Evolutionary conservation across 2,888 invertebrate genomes (phyloP).

Genomic region (Ophion slaviceki): DNA sequence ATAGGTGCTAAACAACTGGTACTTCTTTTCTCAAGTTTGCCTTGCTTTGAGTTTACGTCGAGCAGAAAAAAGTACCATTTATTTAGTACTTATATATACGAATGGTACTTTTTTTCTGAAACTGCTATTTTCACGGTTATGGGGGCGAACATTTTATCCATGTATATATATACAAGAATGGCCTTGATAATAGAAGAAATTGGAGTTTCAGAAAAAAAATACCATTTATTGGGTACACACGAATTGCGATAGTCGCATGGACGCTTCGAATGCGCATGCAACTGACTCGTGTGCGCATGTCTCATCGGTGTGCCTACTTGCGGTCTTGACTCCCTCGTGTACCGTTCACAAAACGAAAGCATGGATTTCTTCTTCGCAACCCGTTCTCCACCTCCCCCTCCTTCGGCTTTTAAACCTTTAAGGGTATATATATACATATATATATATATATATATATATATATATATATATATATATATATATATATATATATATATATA

Average conservation of each 20-base stretch:
- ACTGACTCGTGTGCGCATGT: constrained; percentile 19
- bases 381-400: not conserved
- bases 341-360: constrained; percentile 9
- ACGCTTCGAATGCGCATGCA: constrained; percentile 1
- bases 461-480: not conserved
- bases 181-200: not conserved
- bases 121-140: too few species aligned
- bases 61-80: not conserved
- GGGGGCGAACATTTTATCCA: too few species aligned
- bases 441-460: too few species aligned
- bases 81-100: not conserved
- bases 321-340: constrained; percentile 26
- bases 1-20: too few species aligned
- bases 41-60: not conserved
- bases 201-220: not conserved
- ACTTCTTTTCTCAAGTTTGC: too few species aligned
- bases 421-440: not conserved
- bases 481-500: not conserved
- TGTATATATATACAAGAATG: not conserved
- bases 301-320: constrained; percentile 3
- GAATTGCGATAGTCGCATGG: not conserved
- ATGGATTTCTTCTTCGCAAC: constrained; percentile 30
- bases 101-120: too few species aligned
- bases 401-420: not conserved
- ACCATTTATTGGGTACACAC: not conserved